These are phyloP conservation scores for Plebejus argus DNA, from an alignment of 2,888 invertebrate genomes.

Conservation along the genomic window DNA sequence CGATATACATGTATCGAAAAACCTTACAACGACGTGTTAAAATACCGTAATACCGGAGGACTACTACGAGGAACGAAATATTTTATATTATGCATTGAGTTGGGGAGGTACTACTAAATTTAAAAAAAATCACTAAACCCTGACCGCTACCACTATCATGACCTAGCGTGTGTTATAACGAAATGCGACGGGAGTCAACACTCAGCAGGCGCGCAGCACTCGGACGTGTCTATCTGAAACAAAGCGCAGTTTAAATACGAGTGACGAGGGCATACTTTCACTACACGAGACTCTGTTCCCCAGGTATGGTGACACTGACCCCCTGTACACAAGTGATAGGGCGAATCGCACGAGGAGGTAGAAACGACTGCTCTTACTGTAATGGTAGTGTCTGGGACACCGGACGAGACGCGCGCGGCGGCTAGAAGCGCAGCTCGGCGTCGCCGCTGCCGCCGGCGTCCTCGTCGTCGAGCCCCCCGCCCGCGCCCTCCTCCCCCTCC, in stretches of 20 bases:
- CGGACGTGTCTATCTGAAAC: conserved; percentile 1
- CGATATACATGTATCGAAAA: neutral
- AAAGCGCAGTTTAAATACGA: neutral
- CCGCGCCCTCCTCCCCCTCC: conserved; percentile 62
- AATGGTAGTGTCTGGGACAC: neutral
- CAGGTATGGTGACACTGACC: too few relatives aligned
- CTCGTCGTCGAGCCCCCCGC: conserved; percentile 86
- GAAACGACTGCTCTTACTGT: too few relatives aligned
- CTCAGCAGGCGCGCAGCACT: neutral
- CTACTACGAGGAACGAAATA: neutral
- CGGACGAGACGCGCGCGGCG: neutral
- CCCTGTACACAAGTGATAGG: too few relatives aligned
- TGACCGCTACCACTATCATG: neutral
- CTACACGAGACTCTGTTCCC: too few relatives aligned
- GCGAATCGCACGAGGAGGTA: too few relatives aligned
- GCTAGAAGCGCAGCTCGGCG: conserved; percentile 75
- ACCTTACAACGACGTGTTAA: neutral
- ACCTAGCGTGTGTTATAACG: neutral
- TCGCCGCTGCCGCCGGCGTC: conserved; percentile 84
- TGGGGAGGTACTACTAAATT: neutral
- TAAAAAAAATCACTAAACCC: neutral
- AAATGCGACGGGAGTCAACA: neutral
- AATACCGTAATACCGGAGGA: neutral
- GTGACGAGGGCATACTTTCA: neutral
- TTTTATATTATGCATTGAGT: neutral